Percentiles rank a stretch among this genome's conserved stretches.
phyloP scores from a whole-genome alignment of 1,140 invertebrate species.

The Bradysia coprophila region DNA sequence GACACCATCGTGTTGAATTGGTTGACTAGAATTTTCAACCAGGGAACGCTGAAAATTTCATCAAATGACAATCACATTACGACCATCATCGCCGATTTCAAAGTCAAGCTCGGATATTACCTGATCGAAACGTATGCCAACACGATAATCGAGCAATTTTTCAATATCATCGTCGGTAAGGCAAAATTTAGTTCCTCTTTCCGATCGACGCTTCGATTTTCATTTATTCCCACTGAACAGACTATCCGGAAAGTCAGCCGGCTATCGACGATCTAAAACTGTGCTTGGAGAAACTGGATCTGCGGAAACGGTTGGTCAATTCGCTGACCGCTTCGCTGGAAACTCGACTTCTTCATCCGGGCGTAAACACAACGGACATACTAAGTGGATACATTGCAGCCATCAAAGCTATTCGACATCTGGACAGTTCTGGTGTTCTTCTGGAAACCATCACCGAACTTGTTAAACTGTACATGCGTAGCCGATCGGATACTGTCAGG shows the following conservation, averaged over 20 bases:
- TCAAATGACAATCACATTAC: conserved; percentile 23
- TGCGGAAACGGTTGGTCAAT: conserved; percentile 53
- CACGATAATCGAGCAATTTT: conserved; percentile 77
- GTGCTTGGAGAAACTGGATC: conserved; percentile 72
- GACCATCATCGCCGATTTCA: conserved; percentile 39
- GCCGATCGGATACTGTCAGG: conserved; percentile 76
- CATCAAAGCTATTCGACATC: conserved; percentile 75
- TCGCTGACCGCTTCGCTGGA: conserved; percentile 62
- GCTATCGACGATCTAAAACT: conserved; percentile 77
- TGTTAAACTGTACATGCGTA: conserved; percentile 68
- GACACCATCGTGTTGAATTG: conserved; percentile 64
- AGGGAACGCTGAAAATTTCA: conserved; percentile 33
- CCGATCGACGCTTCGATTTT: background rate
- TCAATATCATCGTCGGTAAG: conserved; percentile 82
- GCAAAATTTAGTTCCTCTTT: background rate
- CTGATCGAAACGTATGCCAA: conserved; percentile 78
- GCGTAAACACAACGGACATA: conserved; percentile 94
- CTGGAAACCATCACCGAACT: conserved; percentile 90
- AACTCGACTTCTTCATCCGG: conserved; percentile 72
- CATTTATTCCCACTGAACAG: conserved; percentile 29
- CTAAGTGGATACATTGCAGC: conserved; percentile 91
- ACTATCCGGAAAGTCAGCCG: conserved; percentile 89
- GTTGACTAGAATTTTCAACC: conserved; percentile 59
- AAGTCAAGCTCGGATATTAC: conserved; percentile 63
- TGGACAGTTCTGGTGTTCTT: conserved; percentile 86